phyloP scores from a whole-genome alignment of 1,140 invertebrate genomes.

The Drosophila sp. region DNA sequence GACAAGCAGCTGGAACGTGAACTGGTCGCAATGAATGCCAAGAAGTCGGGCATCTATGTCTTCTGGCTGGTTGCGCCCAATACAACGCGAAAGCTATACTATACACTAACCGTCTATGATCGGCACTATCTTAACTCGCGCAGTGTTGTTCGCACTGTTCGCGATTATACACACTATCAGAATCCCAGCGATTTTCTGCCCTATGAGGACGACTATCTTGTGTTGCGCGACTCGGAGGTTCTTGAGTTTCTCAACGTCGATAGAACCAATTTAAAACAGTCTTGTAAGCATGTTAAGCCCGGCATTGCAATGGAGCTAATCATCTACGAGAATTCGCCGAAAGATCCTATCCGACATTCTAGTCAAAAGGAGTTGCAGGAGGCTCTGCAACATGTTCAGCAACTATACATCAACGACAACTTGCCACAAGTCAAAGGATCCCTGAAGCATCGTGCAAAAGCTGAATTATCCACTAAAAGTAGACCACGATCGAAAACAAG shows the following conservation, averaged over 20 bases:
- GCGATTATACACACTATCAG: constrained; percentile 31
- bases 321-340: constrained; percentile 27
- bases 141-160: constrained; percentile 38
- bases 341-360: background rate
- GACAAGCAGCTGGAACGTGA: constrained; percentile 39
- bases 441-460: background rate
- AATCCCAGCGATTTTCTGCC: constrained; percentile 47
- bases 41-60: constrained; percentile 35
- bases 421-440: background rate
- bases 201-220: constrained; percentile 31
- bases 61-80: constrained; percentile 48
- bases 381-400: constrained; percentile 7
- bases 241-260: background rate
- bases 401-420: background rate
- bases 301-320: constrained; percentile 45
- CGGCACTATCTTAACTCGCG: constrained; percentile 34
- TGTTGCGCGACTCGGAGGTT: constrained; percentile 45
- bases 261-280: background rate
- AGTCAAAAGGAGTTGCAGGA: constrained; percentile 18
- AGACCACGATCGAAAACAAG: background rate
- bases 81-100: constrained; percentile 25
- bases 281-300: background rate
- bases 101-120: constrained; percentile 54
- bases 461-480: background rate
- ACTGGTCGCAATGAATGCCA: background rate